Conservation (phyloP, 1,140 invertebrate genomes). For the Thaumatotibia leucotreta region DNA sequence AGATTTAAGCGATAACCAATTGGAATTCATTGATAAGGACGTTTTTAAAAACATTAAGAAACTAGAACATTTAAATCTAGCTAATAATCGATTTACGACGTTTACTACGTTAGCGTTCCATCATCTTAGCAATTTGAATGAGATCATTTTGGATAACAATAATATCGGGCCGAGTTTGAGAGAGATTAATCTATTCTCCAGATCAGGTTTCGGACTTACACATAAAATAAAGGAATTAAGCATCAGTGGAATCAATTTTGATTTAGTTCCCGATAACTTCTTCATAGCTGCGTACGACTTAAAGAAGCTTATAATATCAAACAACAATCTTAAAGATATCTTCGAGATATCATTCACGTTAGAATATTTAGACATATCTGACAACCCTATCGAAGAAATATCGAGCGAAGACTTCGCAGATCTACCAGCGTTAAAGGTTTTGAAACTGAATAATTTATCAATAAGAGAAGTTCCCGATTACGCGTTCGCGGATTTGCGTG, state of each 20-base stretch:
- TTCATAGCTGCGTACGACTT: constrained; percentile 64
- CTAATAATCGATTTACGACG: constrained; percentile 71
- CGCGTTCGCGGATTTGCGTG: constrained; percentile 47
- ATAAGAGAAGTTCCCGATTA: constrained; percentile 54
- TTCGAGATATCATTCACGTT: constrained; percentile 65
- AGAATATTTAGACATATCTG: constrained; percentile 66
- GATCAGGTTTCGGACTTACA: constrained; percentile 53
- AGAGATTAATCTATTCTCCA: constrained; percentile 50
- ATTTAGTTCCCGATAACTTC: constrained; percentile 53
- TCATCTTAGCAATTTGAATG: constrained; percentile 59
- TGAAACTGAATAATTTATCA: constrained; percentile 61
- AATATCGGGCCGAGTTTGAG: constrained; percentile 47
- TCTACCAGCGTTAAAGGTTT: constrained; percentile 47
- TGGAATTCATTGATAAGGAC: constrained; percentile 63
- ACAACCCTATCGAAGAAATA: constrained; percentile 57
- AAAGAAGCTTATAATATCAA: constrained; percentile 45
- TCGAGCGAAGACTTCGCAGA: constrained; percentile 53
- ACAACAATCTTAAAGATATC: constrained; percentile 53
- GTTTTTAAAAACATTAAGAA: constrained; percentile 65
- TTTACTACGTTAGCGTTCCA: constrained; percentile 65
- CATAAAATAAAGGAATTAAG: constrained; percentile 52
- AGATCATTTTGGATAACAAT: constrained; percentile 69
- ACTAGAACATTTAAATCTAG: constrained; percentile 75
- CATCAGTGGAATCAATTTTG: constrained; percentile 51
- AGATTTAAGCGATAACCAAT: constrained; percentile 74